Percentiles rank a stretch among this genome's conserved stretches.
Evolutionary conservation across 2,113 vertebrate genomes (phyloP).

Genomic region (Hemibagrus wyckioides): DNA sequence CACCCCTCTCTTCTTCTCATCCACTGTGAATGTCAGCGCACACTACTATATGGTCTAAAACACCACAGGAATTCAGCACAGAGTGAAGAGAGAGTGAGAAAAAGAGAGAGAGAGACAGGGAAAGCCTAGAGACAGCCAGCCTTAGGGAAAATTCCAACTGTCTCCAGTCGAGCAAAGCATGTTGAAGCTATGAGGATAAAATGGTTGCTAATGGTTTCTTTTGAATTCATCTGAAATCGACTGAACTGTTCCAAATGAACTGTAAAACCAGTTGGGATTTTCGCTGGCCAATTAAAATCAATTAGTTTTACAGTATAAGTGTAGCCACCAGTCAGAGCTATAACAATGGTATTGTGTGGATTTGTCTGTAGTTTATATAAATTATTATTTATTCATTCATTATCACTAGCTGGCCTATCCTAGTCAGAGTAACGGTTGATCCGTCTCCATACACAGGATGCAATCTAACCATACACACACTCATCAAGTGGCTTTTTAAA

Average conservation of each 20-base stretch:
- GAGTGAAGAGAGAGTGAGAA: background rate
- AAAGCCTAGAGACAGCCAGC: background rate
- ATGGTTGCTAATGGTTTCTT: constrained; percentile 27
- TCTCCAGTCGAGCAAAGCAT: constrained; percentile 8
- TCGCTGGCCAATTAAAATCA: background rate
- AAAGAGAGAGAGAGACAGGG: too few relatives aligned
- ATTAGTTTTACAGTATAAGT: constrained; percentile 4
- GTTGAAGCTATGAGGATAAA: constrained; percentile 11
- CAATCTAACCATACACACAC: background rate
- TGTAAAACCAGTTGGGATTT: constrained; percentile 7
- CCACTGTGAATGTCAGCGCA: constrained; percentile 51
- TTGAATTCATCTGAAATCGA: background rate
- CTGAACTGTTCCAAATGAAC: constrained; percentile 9
- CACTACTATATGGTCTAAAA: constrained; percentile 5
- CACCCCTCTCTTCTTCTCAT: background rate
- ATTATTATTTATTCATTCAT: background rate
- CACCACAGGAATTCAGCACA: constrained; percentile 24
- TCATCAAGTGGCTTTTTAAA: background rate
- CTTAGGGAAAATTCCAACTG: constrained; percentile 16
- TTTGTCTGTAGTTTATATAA: background rate
- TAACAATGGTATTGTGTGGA: background rate
- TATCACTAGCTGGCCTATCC: background rate
- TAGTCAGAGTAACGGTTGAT: background rate
- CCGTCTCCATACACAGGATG: too few relatives aligned
- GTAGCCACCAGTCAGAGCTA: background rate